Evolutionary conservation across 2,888 invertebrate genomes (phyloP).

Genomic region (Brenthis hecate): DNA sequence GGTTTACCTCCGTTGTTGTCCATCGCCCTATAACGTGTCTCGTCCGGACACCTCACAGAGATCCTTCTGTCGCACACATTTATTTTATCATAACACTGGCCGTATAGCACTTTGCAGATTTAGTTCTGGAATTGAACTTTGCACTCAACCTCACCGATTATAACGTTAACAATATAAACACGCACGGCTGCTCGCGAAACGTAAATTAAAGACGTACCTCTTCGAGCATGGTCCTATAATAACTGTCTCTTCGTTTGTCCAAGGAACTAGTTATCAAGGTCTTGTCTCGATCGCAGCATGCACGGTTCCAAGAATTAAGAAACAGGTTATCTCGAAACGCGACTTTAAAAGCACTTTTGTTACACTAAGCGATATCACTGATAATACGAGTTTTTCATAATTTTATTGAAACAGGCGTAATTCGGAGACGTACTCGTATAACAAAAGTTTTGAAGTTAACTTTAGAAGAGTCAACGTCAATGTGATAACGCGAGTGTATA

Average conservation of each 20-base stretch:
- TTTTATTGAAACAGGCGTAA: constrained; percentile 27
- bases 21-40: constrained; percentile 68
- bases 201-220: constrained; percentile 81
- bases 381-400: constrained; percentile 23
- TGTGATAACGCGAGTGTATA: constrained; percentile 55
- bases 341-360: constrained; percentile 46
- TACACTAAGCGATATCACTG: constrained; percentile 42
- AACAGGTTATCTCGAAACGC: constrained; percentile 66
- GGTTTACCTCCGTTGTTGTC: constrained; percentile 78
- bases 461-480: constrained; percentile 57
- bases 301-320: constrained; percentile 73
- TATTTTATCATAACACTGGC: constrained; percentile 65
- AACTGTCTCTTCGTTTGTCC: constrained; percentile 77
- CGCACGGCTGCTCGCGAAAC: constrained; percentile 68
- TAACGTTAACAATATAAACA: constrained; percentile 53
- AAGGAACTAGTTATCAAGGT: constrained; percentile 83
- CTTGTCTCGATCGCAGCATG: constrained; percentile 73
- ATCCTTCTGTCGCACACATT: constrained; percentile 67
- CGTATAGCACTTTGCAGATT: constrained; percentile 62
- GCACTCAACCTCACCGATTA: constrained; percentile 67
- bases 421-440: constrained; percentile 35
- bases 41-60: constrained; percentile 66
- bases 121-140: constrained; percentile 57
- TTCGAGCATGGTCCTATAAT: constrained; percentile 77
- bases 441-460: constrained; percentile 49